Conservation (phyloP, 2,797 vertebrate genomes). For the Amblyraja radiata region DNA sequence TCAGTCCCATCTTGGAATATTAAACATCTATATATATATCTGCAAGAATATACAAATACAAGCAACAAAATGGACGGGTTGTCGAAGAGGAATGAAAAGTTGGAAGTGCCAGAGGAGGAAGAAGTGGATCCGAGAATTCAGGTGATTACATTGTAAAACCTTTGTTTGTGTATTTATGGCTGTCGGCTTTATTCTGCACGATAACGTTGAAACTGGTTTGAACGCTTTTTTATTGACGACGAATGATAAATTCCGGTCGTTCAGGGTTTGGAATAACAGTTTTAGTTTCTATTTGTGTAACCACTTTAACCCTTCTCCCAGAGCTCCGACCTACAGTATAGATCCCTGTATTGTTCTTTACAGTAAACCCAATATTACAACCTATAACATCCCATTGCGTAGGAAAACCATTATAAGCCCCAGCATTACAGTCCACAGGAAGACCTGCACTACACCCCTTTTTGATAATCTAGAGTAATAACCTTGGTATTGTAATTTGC, state of each 20-base stretch:
- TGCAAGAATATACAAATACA: slow-evolving; percentile 12
- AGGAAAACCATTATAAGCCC: too few species aligned
- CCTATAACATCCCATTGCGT: neutral
- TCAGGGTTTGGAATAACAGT: neutral
- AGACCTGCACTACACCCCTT: neutral
- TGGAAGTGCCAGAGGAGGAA: slow-evolving; percentile 67
- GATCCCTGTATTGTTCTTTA: neutral
- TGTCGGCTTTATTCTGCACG: neutral
- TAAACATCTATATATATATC: neutral
- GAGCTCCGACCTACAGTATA: neutral
- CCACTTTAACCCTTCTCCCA: neutral
- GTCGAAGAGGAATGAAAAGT: slow-evolving; percentile 60
- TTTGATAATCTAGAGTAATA: neutral
- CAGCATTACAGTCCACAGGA: neutral
- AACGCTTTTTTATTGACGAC: neutral
- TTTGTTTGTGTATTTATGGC: neutral
- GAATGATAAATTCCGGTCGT: neutral
- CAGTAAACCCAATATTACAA: neutral
- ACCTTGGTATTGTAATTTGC: too few species aligned
- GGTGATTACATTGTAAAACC: slow-evolving; percentile 53
- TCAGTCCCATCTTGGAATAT: neutral
- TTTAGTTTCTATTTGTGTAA: neutral
- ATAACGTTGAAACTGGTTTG: neutral
- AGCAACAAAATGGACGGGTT: slow-evolving; percentile 53
- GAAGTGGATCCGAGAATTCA: slow-evolving; percentile 91